A percentile compares a stretch with the other conserved stretches of the same genome.
These are phyloP conservation scores for Vollenhovia emeryi DNA, from an alignment of 1,140 invertebrate genomes.

Conservation along the genomic window DNA sequence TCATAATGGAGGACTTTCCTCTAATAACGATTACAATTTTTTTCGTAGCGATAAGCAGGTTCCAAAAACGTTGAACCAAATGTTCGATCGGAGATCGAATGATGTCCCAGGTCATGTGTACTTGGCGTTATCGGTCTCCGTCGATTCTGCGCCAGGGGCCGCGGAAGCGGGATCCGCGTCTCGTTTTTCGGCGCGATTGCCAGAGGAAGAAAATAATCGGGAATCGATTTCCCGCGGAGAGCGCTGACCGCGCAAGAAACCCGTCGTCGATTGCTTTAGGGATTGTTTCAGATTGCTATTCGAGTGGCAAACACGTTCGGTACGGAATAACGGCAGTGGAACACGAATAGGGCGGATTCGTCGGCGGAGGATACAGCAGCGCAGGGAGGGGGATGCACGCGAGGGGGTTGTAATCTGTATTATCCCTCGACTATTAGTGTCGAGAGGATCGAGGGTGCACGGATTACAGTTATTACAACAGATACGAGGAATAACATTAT, in stretches of 20 bases:
- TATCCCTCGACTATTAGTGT: slow-evolving; percentile 83
- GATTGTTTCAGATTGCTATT: slow-evolving; percentile 81
- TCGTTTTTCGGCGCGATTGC: slow-evolving; percentile 29
- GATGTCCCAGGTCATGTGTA: background rate
- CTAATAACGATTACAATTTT: background rate
- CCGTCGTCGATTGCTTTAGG: slow-evolving; percentile 76
- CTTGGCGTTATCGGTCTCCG: background rate
- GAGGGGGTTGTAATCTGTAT: slow-evolving; percentile 81
- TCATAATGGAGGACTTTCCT: too few species aligned
- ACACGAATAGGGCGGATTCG: slow-evolving; percentile 63
- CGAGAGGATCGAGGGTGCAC: slow-evolving; percentile 79
- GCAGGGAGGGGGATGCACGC: slow-evolving; percentile 29
- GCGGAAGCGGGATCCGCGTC: background rate
- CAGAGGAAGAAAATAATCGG: slow-evolving; percentile 62
- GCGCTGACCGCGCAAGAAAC: slow-evolving; percentile 78
- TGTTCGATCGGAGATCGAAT: too few species aligned
- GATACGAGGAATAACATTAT: slow-evolving; percentile 81
- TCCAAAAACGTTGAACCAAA: background rate
- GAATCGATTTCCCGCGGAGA: slow-evolving; percentile 72
- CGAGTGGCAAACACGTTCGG: slow-evolving; percentile 80
- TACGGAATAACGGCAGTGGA: slow-evolving; percentile 65
- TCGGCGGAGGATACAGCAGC: slow-evolving; percentile 55
- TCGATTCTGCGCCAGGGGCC: background rate
- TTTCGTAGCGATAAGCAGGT: background rate
- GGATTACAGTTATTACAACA: slow-evolving; percentile 81